A percentile compares a stretch with the other conserved stretches of the same genome.
Conservation (phyloP, 2,888 invertebrate species). For the Cactoblastis cactorum region DNA sequence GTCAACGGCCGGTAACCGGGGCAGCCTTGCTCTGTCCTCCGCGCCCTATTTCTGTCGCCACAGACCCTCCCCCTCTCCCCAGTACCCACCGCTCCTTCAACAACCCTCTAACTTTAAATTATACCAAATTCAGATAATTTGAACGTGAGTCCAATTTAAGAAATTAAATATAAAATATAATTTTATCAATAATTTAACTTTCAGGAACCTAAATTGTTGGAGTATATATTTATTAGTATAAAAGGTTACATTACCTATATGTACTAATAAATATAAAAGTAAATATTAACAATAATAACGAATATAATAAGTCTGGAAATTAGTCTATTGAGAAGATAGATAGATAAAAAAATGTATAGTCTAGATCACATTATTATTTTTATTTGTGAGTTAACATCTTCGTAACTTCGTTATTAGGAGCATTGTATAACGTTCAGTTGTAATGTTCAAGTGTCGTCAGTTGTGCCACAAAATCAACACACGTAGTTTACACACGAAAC, state of each 20-base stretch:
- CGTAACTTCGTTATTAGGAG: constrained; percentile 39
- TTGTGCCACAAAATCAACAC: constrained; percentile 38
- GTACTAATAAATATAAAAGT: too few species aligned
- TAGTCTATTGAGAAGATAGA: too few species aligned
- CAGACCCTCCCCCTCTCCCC: constrained; percentile 42
- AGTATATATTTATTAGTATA: too few species aligned
- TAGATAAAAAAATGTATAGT: too few species aligned
- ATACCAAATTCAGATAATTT: constrained; percentile 30
- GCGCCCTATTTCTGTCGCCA: constrained; percentile 78
- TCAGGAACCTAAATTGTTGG: too few species aligned
- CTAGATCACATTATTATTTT: too few species aligned
- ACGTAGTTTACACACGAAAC: too few species aligned
- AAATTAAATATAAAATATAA: neutral
- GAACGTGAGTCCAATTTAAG: neutral
- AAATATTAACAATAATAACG: too few species aligned
- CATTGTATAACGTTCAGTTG: constrained; percentile 63
- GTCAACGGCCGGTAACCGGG: constrained; percentile 73
- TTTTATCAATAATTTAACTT: too few species aligned
- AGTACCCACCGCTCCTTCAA: constrained; percentile 31
- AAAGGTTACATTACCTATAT: too few species aligned
- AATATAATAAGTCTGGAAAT: too few species aligned
- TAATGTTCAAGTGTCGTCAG: constrained; percentile 62
- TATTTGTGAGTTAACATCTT: constrained; percentile 31
- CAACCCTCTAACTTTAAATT: constrained; percentile 51
- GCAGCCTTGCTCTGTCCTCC: constrained; percentile 79